Evolutionary conservation across 2,113 vertebrate species (phyloP).

Genomic region (Gadus chalcogrammus): DNA sequence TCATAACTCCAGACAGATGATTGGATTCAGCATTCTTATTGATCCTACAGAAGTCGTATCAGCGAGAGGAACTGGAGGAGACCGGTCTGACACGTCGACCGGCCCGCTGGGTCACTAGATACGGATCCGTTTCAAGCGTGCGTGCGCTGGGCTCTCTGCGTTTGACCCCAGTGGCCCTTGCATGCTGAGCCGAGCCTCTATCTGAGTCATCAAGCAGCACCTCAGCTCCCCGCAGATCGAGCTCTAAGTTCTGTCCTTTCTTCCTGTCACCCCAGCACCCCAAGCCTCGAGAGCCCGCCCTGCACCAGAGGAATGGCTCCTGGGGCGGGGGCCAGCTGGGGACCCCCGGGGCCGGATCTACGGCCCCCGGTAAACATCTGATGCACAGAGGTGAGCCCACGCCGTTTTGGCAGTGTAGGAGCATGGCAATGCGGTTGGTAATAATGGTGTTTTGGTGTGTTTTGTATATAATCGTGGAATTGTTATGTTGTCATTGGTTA

Average conservation of each 20-base stretch:
- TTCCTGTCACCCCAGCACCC: conserved; percentile 63
- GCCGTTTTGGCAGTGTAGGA: no score
- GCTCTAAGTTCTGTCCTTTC: not conserved
- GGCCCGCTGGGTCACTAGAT: not conserved
- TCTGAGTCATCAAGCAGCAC: no score
- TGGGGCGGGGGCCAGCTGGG: conserved; percentile 54
- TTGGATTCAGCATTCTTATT: conserved; percentile 36
- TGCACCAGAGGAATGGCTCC: conserved; percentile 74
- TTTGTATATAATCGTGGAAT: no score
- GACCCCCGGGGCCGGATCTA: conserved; percentile 65
- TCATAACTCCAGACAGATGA: conserved; percentile 42
- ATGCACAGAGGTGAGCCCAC: conserved; percentile 81
- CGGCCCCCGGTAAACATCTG: conserved; percentile 86
- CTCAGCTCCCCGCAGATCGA: no score
- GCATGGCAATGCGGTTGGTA: no score
- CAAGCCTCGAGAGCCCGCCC: conserved; percentile 79
- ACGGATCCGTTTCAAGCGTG: not conserved
- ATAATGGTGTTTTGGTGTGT: no score
- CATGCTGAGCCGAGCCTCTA: not conserved
- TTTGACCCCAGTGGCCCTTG: not conserved
- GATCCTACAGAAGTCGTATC: conserved; percentile 18
- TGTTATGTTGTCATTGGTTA: no score
- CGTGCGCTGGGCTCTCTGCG: no score
- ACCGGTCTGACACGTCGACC: no score
- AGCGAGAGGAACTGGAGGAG: conserved; percentile 17